A percentile compares a stretch with the other conserved stretches of the same genome.
phyloP scores from a whole-genome alignment of 2,113 vertebrate genomes.

The Mesembrinibis cayennensis region DNA sequence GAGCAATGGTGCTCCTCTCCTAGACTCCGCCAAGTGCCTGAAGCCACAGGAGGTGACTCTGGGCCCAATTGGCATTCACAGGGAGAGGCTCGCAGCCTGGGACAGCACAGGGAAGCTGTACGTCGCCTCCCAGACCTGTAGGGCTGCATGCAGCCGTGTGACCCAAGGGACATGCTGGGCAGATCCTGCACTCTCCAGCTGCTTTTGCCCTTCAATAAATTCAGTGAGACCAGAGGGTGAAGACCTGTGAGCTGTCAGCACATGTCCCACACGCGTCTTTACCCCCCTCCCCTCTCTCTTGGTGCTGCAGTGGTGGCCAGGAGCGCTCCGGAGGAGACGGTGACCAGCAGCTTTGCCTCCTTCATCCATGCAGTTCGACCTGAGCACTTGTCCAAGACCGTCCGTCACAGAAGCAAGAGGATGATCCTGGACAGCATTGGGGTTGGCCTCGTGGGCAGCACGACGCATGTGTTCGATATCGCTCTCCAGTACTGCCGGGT shows the following conservation, averaged over 20 bases:
- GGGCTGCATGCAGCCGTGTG: not conserved
- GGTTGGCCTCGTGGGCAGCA: constrained; percentile 86
- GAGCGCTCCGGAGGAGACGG: constrained; percentile 71
- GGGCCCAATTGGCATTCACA: not conserved
- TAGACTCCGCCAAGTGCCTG: not conserved
- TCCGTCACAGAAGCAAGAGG: constrained; percentile 83
- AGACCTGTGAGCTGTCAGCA: not conserved
- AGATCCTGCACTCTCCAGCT: not conserved
- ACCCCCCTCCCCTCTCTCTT: not conserved
- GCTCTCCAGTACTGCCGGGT: constrained; percentile 85
- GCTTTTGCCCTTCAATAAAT: not conserved
- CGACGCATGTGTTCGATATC: constrained; percentile 80
- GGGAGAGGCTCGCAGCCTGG: not conserved
- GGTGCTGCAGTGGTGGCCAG: constrained; percentile 67
- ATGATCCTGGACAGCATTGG: constrained; percentile 91
- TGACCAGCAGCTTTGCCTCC: constrained; percentile 83
- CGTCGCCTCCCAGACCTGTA: not conserved
- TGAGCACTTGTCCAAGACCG: constrained; percentile 72
- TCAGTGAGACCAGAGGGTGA: not conserved
- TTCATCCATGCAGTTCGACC: constrained; percentile 79
- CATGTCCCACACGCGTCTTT: not conserved
- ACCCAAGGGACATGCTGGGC: not conserved
- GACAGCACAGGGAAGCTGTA: not conserved
- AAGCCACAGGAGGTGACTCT: not conserved
- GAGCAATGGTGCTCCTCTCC: not conserved